Evolutionary conservation across 2,113 vertebrate species (phyloP).

Genomic region (Prionailurus bengalensis): DNA sequence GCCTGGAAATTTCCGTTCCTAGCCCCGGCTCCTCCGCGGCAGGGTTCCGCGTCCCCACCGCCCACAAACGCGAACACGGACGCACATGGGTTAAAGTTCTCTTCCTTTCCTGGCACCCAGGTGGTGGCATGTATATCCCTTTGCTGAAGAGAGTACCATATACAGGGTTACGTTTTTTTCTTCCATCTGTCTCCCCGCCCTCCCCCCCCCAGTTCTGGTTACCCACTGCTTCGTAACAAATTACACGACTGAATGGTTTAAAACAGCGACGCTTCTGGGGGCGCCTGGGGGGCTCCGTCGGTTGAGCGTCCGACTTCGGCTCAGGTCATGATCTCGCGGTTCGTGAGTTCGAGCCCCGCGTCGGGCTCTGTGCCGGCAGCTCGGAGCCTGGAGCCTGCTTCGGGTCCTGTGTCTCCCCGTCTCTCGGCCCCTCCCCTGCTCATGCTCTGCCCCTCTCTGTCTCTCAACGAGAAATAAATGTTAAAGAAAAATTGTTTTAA

Average conservation of each 20-base stretch:
- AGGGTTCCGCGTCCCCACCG: background rate
- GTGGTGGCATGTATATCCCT: background rate
- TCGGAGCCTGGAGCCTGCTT: too few species aligned
- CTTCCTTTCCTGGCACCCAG: background rate
- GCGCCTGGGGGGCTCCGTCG: too few species aligned
- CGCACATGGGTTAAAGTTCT: background rate
- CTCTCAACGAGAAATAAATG: too few species aligned
- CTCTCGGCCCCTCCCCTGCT: too few species aligned
- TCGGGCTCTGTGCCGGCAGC: too few species aligned
- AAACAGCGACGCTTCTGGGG: background rate
- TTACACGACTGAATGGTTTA: background rate
- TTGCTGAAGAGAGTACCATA: background rate
- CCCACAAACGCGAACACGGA: too few species aligned
- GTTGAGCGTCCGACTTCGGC: too few species aligned
- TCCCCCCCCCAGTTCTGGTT: background rate
- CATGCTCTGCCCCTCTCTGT: too few species aligned
- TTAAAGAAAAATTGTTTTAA: background rate
- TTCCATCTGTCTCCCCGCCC: background rate
- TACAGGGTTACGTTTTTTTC: background rate
- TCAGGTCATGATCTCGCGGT: too few species aligned
- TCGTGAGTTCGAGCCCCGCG: too few species aligned
- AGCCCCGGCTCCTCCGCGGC: background rate
- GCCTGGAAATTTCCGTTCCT: slow-evolving; percentile 3
- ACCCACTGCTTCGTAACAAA: background rate
- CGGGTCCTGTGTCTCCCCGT: too few species aligned